Conservation (phyloP, 30 jellyfish, hydroid and myxozoan species). For the Clytia hemisphaerica region DNA sequence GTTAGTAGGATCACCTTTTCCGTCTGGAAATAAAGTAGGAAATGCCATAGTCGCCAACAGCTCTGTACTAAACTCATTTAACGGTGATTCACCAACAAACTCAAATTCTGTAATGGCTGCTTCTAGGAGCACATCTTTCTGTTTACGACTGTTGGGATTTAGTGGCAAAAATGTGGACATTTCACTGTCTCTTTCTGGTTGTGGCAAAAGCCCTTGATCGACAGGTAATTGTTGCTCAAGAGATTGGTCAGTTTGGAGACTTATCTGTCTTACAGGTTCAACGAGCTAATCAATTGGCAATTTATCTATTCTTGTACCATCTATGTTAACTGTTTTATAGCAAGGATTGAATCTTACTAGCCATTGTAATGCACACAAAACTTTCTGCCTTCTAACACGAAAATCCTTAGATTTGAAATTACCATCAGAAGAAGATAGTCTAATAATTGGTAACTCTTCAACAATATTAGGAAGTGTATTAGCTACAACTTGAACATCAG, state of each 20-base stretch:
- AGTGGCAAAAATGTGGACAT: conserved; percentile 10
- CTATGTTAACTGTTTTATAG: conserved; percentile 5
- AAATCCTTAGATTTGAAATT: conserved; percentile 10
- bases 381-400: conserved; percentile 15
- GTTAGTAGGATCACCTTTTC: conserved; percentile 27
- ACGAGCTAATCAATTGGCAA: conserved; percentile 2
- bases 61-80: conserved; percentile 23
- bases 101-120: no score
- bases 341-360: conserved; percentile 15
- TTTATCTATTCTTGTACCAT: background rate
- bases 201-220: background rate
- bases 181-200: background rate
- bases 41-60: conserved; percentile 34
- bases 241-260: background rate
- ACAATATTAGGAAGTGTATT: conserved; percentile 22
- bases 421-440: background rate
- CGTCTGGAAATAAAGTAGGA: conserved; percentile 35
- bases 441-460: conserved; percentile 33
- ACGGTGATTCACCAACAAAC: conserved; percentile 8
- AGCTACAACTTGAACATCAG: conserved; percentile 31
- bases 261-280: no score
- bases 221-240: background rate
- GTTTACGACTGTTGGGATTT: background rate
- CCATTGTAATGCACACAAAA: conserved; percentile 36
- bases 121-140: background rate